A percentile compares a stretch with the other conserved stretches of the same genome.
Conservation (phyloP, 2,113 vertebrate species). For the Leucosticte australis region DNA sequence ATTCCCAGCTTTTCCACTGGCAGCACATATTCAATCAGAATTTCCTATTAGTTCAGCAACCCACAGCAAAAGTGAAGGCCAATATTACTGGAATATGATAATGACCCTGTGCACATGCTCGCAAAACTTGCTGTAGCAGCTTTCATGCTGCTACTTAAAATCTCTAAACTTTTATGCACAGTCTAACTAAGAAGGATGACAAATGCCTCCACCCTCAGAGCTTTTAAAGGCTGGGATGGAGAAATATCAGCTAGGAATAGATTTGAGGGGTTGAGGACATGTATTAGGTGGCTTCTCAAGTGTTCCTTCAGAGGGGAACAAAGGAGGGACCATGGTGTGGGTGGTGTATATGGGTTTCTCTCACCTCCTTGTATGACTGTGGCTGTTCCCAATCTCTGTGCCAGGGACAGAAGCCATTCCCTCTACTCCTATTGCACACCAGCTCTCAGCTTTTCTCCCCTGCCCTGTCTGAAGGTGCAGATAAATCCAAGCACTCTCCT, state of each 20-base stretch:
- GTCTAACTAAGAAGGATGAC: background rate
- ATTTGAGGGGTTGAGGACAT: background rate
- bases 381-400: background rate
- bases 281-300: background rate
- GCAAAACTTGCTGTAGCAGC: background rate
- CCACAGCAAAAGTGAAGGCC: background rate
- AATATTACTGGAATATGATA: background rate
- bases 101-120: background rate
- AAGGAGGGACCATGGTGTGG: background rate
- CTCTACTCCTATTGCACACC: accelerated
- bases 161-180: background rate
- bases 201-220: background rate
- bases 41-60: slow-evolving; percentile 23
- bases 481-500: background rate
- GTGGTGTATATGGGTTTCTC: background rate
- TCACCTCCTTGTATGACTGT: background rate
- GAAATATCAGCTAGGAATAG: background rate
- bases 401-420: background rate
- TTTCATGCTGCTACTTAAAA: background rate
- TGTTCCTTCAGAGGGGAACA: background rate
- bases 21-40: slow-evolving; percentile 29
- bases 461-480: background rate
- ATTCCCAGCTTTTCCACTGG: slow-evolving; percentile 21
- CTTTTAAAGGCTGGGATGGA: background rate
- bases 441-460: background rate